These are phyloP conservation scores for Apamea anceps DNA, from an alignment of 2,888 invertebrate genomes.

Conservation along the genomic window DNA sequence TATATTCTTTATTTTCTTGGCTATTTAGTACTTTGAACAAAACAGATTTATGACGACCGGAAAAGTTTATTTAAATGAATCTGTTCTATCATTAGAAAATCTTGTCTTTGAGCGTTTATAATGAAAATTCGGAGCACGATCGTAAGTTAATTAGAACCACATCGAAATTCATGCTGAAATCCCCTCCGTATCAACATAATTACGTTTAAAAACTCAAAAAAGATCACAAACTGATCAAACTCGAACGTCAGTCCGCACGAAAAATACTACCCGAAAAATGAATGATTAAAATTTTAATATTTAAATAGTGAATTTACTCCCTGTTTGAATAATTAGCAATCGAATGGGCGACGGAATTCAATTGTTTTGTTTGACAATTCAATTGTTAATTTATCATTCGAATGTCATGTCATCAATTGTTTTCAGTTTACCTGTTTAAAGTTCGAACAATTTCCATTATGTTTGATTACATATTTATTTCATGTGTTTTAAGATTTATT, in stretches of 20 bases:
- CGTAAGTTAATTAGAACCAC: background rate
- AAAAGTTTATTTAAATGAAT: background rate
- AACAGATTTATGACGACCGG: too few relatives aligned
- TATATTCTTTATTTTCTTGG: background rate
- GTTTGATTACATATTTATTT: conserved; percentile 70
- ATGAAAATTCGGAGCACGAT: background rate
- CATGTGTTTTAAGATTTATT: conserved; percentile 44
- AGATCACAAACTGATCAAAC: conserved; percentile 6
- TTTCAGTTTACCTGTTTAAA: conserved; percentile 73
- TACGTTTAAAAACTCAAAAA: conserved; percentile 28
- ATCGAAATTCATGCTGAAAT: background rate
- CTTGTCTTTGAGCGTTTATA: background rate
- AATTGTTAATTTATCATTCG: conserved; percentile 82
- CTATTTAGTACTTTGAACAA: background rate
- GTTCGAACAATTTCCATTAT: conserved; percentile 69
- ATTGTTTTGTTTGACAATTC: conserved; percentile 82
- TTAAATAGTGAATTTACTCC: conserved; percentile 76
- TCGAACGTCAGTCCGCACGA: background rate
- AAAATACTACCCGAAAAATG: conserved; percentile 36
- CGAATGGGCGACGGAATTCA: conserved; percentile 75
- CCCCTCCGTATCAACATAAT: background rate
- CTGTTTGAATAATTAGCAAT: conserved; percentile 82
- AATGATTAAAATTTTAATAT: conserved; percentile 81
- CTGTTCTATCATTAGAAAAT: background rate
- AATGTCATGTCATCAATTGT: conserved; percentile 73